Base-by-base conservation (phyloP, 2,113 vertebrate genomes). In the Willisornis vidua region DNA sequence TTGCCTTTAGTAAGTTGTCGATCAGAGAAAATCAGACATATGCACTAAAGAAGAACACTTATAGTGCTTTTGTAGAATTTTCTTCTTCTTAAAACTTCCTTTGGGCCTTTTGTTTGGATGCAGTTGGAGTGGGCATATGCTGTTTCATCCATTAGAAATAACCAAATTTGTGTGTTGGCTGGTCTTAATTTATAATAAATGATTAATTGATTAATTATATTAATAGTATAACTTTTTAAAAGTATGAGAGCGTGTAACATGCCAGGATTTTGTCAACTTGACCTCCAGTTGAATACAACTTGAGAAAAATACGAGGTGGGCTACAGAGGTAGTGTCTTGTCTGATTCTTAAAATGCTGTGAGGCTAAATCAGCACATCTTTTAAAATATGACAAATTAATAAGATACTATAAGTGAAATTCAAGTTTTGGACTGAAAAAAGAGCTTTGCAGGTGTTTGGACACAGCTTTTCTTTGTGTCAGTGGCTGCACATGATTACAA, bases 81-180 rank as follows among this genome's bases (percentile, higher is more conserved):
- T 88, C 17, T 59, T 63, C 45, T 5, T 68, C 18, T 45, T 78
- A 14, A 80, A 95, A 48, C 74, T 80, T 88, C 19, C 12, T 22
- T 13, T 59, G 19, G 55, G 26, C 85, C 76, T 81, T 86, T 82
- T 73, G 68, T 91, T 93, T 87, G 54, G 22, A 25, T 94, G 45
- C 33, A 15, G 20, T n/a, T 61, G 41, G 9, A 6, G 8, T 85
- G 19, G 26, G 14, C 55, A 8, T 7, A 2, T 61, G 22, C 25
- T 74, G 6, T 92, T 97, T 71, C 23, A 37, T 72, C 24, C 16
- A 54, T 49, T 67, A 87, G 74, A 67, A 82, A 45, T 76, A 63
- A 61, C 39, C 28, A 74, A 71, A 62, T 89, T 84, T 12, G 5
- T 61, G 45, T 37, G 66, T 65, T 94, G 52, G 41, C 61, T 79